Base-by-base conservation (phyloP, 2,797 vertebrate species). In the Vespertilio murinus region DNA sequence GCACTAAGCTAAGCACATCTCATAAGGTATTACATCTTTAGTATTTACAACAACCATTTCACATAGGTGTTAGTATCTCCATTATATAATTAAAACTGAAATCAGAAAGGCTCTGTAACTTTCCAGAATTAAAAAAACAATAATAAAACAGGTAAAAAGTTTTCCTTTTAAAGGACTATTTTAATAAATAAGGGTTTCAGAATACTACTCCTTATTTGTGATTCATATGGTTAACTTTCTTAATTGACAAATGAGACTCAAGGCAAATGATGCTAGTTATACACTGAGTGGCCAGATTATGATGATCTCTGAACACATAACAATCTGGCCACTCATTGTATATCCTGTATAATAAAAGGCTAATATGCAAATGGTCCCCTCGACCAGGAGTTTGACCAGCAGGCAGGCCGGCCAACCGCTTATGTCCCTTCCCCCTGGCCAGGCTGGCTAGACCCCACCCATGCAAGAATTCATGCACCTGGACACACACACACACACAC, bases 1-100 rank as follows among this genome's bases (percentile, higher is more conserved):
- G 49, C 22, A 86, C 10, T 69, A 23, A 61, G 70, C 14, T 71
- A 64, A 89, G 23, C 16, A 77, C 35, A 67, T 90, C 30, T 91
- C 67, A 71, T 71, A n/a, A 65, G 14, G 8, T 52, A 59, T 52
- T n/a, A 92, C 54, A 85, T 89, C 23, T 84, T 87, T 94, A 79
- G 83, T 74, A 89, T 83, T 74, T 28, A 80, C 17, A 93, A 25
- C 30, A 86, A 59, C 13, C 52, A 35, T 71, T 80, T 69, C 30
- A 80, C n/a, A 61, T 45, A 82, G 18, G 30, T 83, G 23, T 67
- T 64, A 59, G 47, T 88, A 73, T 81, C 74, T 74, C n/a, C 65
- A 85, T 94, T 78, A 45, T 47, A 65, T 73, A 85, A 70, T 64
- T 18, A 35, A 80, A 80, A 73, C 38, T 49, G 69, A 81, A 81